Base-by-base conservation (phyloP, 2,113 vertebrate genomes). In the Plecotus auritus region DNA sequence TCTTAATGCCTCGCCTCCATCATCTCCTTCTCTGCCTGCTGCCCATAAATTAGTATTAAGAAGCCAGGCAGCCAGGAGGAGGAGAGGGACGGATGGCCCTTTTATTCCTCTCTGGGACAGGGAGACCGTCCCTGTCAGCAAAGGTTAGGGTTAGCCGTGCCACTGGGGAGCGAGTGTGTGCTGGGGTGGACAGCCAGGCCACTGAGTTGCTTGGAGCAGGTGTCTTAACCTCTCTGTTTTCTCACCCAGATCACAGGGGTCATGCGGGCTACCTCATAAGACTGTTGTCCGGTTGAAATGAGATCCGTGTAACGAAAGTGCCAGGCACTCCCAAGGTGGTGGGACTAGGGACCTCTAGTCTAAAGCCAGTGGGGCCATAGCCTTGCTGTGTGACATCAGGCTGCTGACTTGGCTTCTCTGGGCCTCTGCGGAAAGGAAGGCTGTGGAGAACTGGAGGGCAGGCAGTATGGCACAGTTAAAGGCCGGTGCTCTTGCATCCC, bases 11-110 rank as follows among this genome's bases (percentile, higher is more conserved):
- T 91, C 22, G 66, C 91, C 86, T 91, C 95, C 95, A 76, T 97
- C 97, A 93, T 97, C 96, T 93, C 95, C 67, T 73, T 51, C 96
- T 0, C 93, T 0, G 5, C 77, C 61, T 90, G 54, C 95, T 93
- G 92, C 76, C 89, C 90, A 91, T 96, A 97, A 96, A 97, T 98
- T 89, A 97, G 64, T n/a, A 4, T 40, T 8, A 74, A 49, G 91
- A 74, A 78, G 26, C 76, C 78, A 17, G 40, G 88, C 82, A 17
- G 47, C 30, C 8, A 64, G 56, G 32, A 59, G 37, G 9, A 30
- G 59, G 54, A 49, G 35, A n/a, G 37, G 80, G 18, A 2, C 22
- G 49, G 49, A 66, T 23, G 18, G 47, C 23, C 66, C 26, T 1
- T 8, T 2, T 7, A 9, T 22, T 12, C 67, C n/a, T 72, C 35